These are phyloP conservation scores for Halocynthia aurantium DNA, from an alignment of 23 tunicate genomes.

Conservation along the genomic window DNA sequence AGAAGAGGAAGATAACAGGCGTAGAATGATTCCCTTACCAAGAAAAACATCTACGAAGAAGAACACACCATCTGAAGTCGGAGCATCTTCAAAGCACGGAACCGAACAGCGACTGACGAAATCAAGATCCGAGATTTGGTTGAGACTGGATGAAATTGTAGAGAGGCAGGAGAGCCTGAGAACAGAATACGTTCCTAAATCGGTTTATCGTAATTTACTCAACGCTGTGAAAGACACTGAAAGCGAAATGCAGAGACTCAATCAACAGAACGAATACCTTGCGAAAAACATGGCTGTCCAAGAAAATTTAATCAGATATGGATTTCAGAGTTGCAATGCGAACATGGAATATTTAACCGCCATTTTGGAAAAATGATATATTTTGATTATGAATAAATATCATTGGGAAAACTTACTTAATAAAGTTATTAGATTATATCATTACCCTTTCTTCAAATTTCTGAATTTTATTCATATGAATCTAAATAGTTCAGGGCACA, in stretches of 20 bases:
- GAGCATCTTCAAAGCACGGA: neutral
- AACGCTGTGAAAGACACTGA: conserved; percentile 73
- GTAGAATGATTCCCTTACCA: conserved; percentile 2
- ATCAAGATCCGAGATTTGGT: conserved; percentile 42
- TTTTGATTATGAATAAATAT: too few relatives aligned
- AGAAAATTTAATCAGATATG: too few relatives aligned
- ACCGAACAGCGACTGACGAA: conserved; percentile 15
- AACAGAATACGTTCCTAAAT: conserved; percentile 54
- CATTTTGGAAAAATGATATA: too few relatives aligned
- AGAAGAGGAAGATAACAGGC: conserved; percentile 21
- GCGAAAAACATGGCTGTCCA: conserved; percentile 12
- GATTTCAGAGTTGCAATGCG: too few relatives aligned
- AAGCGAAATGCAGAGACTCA: conserved; percentile 54
- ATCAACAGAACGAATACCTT: conserved; percentile 49
- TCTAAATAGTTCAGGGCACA: too few relatives aligned
- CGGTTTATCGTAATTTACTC: conserved; percentile 41
- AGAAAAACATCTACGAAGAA: neutral
- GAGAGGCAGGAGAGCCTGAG: conserved; percentile 31
- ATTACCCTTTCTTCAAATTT: too few relatives aligned
- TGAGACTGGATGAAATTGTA: conserved; percentile 33
- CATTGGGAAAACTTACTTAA: too few relatives aligned
- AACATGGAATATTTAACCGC: too few relatives aligned
- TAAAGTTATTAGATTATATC: too few relatives aligned
- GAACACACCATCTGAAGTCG: conserved; percentile 13
- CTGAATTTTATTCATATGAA: too few relatives aligned